Evolutionary conservation across 1,140 invertebrate genomes (phyloP), one percentile per base, ranked within the genome.

Genomic region (Papilio glaucus): DNA sequence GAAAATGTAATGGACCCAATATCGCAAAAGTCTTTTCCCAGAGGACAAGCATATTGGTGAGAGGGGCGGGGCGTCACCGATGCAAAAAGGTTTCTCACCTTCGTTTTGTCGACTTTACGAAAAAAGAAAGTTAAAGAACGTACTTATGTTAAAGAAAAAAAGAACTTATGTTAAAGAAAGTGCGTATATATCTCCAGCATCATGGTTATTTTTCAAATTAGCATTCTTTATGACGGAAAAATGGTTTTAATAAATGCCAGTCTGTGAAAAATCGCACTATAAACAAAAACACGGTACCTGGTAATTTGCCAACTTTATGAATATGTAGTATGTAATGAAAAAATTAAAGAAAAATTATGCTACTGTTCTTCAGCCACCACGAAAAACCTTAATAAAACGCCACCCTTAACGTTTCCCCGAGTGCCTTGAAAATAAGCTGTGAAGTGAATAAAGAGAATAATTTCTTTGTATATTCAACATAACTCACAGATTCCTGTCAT

Each of bases 331-430:
- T n/a, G n/a, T n/a, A n/a, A n/a, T n/a, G n/a, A n/a, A n/a, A n/a
- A n/a, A n/a, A n/a, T n/a, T n/a, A n/a, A n/a, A n/a, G 62, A 39
- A 65, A 65, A 65, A 65, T 63, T 63, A 63, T 65, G 62, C 62
- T 33, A 62, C 61, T 65, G 37, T 65, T 65, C 62, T 39, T 65
- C 62, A 39, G 37, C 37, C 62, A 39, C 62, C 33, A 38, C 33
- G 18, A 65, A 65, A 65, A 65, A 65, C 33, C 29, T 38, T 10
- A 65, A 65, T 65, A 65, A 62, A 65, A 39, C 33, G 33, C 60
- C 60, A 37, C 60, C 60, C 60, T 62, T 62, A 57, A 57, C 49
- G 10, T 57, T 26, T 24, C 10, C 21, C 21, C 49, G 24, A 57
- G 49, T 57, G 49, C 49, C 49, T 57, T 57, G 21, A 57, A 57